These are phyloP conservation scores for Oncorhynchus nerka DNA, from an alignment of 2,113 vertebrate genomes.

Conservation along the genomic window DNA sequence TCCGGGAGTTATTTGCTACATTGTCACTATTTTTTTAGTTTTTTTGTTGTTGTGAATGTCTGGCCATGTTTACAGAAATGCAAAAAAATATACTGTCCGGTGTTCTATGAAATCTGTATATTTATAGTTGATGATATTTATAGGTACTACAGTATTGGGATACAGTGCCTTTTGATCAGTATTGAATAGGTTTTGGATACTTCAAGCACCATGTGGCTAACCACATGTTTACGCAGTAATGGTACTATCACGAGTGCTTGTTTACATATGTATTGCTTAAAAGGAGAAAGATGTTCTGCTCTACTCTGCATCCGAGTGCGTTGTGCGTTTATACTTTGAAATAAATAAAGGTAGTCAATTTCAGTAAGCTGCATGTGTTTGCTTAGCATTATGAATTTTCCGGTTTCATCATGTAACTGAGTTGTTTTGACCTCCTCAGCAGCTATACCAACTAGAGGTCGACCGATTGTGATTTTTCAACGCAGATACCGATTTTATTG, in stretches of 20 bases:
- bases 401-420: no score
- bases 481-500: no score
- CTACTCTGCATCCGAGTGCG: constrained; percentile 23
- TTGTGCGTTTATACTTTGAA: neutral
- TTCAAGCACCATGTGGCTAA: constrained; percentile 31
- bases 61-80: constrained; percentile 33
- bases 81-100: constrained; percentile 17
- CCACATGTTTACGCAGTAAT: constrained; percentile 67
- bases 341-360: constrained; percentile 16
- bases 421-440: no score
- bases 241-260: constrained; percentile 45
- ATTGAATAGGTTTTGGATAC: constrained; percentile 34
- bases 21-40: no score
- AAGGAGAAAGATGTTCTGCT: constrained; percentile 30
- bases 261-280: constrained; percentile 57
- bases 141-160: constrained; percentile 45
- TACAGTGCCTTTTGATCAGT: constrained; percentile 46
- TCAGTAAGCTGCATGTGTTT: neutral
- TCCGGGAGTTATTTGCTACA: no score
- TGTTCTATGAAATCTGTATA: constrained; percentile 18
- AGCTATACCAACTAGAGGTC: no score
- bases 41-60: constrained; percentile 3
- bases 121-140: constrained; percentile 64
- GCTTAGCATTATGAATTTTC: no score
- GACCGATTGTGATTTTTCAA: no score